These are phyloP conservation scores for Hydrochoerus hydrochaeris DNA, from an alignment of 2,113 vertebrate species.

Conservation along the genomic window DNA sequence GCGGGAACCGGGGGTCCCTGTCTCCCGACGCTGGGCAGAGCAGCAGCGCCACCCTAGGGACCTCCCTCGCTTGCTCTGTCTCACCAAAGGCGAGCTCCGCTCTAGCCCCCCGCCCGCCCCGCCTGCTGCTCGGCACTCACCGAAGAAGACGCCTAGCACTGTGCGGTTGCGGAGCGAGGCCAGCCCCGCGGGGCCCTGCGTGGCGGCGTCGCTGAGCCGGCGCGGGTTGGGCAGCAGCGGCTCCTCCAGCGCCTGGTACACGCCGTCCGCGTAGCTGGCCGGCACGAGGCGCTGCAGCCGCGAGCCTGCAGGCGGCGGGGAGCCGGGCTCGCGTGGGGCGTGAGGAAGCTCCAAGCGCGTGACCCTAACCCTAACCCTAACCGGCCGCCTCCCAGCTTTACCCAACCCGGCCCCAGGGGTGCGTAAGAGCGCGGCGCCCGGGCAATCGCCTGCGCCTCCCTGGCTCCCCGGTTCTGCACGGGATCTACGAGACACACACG, in stretches of 20 bases:
- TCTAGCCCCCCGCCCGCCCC: too few relatives aligned
- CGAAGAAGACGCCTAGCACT: constrained; percentile 93
- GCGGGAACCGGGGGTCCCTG: too few relatives aligned
- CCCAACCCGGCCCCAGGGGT: neutral
- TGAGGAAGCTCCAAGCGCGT: too few relatives aligned
- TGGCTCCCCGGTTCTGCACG: too few relatives aligned
- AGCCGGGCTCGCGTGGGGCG: neutral
- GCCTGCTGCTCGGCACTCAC: constrained; percentile 83
- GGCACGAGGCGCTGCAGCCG: constrained; percentile 90
- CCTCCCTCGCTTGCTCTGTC: neutral
- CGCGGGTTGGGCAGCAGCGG: constrained; percentile 92
- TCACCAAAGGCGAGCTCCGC: neutral
- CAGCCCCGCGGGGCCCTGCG: constrained; percentile 85
- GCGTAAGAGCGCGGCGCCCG: fast-evolving
- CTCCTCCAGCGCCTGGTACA: constrained; percentile 89
- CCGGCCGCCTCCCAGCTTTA: too few relatives aligned
- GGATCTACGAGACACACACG: neutral
- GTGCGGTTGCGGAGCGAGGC: constrained; percentile 90
- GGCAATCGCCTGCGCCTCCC: neutral
- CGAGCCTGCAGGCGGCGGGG: constrained; percentile 85
- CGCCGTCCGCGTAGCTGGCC: constrained; percentile 91
- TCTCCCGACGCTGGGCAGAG: neutral
- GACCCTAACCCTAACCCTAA: too few relatives aligned
- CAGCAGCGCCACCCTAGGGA: neutral
- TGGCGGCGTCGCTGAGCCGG: constrained; percentile 84